phyloP scores from a whole-genome alignment of 2,888 invertebrate genomes.

The Lingula anatina region DNA sequence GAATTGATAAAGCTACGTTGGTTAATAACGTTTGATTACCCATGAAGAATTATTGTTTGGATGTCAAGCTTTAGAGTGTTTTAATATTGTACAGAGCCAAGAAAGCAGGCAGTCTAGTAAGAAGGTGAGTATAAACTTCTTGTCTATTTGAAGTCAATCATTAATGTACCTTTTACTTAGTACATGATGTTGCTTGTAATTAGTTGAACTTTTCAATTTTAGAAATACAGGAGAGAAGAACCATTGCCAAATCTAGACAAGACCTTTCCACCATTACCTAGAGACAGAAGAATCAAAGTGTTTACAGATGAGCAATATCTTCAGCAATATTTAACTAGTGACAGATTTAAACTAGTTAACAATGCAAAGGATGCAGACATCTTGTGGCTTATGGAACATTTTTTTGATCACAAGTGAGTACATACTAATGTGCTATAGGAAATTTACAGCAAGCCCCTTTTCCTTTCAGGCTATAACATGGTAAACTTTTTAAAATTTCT shows the following conservation, averaged over 20 bases:
- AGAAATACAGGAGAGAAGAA: slow-evolving; percentile 55
- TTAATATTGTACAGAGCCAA: too few relatives aligned
- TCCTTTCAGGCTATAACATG: too few relatives aligned
- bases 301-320: slow-evolving; percentile 66
- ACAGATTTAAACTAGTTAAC: slow-evolving; percentile 69
- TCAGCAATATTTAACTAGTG: slow-evolving; percentile 64
- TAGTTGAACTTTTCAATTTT: slow-evolving; percentile 6
- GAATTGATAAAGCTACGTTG: too few relatives aligned
- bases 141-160: background rate
- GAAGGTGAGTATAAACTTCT: too few relatives aligned
- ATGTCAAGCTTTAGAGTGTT: too few relatives aligned
- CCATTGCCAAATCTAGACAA: slow-evolving; percentile 58
- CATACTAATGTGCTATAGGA: too few relatives aligned
- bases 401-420: slow-evolving; percentile 65
- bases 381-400: slow-evolving; percentile 75
- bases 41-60: too few relatives aligned
- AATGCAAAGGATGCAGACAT: slow-evolving; percentile 73
- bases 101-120: too few relatives aligned
- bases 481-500: too few relatives aligned
- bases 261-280: slow-evolving; percentile 21
- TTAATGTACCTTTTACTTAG: background rate
- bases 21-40: too few relatives aligned
- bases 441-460: too few relatives aligned
- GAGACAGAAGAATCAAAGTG: slow-evolving; percentile 55
- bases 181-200: background rate